Evolutionary conservation across 2,113 vertebrate genomes (phyloP).

Genomic region (Anhinga anhinga): DNA sequence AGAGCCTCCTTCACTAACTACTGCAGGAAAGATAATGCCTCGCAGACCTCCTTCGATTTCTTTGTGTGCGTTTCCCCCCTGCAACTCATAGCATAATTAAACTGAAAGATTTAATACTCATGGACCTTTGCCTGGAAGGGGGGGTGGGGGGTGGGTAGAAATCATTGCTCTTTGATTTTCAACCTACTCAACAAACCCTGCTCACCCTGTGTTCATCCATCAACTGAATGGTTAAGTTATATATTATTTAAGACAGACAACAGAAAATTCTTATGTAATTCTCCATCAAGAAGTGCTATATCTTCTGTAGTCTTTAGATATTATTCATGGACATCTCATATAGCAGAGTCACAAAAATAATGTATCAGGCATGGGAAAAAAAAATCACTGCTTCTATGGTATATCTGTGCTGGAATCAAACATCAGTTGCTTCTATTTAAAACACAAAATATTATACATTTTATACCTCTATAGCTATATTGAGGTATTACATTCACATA

Average conservation of each 20-base stretch:
- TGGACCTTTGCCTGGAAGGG: neutral
- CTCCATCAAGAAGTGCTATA: neutral
- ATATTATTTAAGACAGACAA: neutral
- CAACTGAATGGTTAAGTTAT: conserved; percentile 11
- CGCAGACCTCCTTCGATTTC: neutral
- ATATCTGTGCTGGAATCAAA: neutral
- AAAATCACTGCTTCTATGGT: neutral
- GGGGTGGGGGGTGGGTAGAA: neutral
- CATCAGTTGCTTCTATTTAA: neutral
- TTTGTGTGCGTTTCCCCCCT: neutral
- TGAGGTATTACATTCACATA: neutral
- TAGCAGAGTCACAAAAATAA: neutral
- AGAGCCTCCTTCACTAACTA: neutral
- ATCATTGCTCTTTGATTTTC: conserved; percentile 22
- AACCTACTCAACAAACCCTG: neutral
- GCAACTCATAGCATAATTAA: conserved; percentile 39
- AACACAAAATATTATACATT: neutral
- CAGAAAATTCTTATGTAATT: neutral
- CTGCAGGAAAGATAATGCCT: neutral
- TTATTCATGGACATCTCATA: neutral
- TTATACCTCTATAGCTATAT: neutral
- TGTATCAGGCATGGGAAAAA: neutral
- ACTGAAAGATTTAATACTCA: conserved; percentile 19
- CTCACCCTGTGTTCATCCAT: conserved; percentile 33
- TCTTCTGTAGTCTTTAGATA: neutral